Evolutionary conservation across 2,113 vertebrate genomes (phyloP).

Genomic region (Micronycteris hirsuta): DNA sequence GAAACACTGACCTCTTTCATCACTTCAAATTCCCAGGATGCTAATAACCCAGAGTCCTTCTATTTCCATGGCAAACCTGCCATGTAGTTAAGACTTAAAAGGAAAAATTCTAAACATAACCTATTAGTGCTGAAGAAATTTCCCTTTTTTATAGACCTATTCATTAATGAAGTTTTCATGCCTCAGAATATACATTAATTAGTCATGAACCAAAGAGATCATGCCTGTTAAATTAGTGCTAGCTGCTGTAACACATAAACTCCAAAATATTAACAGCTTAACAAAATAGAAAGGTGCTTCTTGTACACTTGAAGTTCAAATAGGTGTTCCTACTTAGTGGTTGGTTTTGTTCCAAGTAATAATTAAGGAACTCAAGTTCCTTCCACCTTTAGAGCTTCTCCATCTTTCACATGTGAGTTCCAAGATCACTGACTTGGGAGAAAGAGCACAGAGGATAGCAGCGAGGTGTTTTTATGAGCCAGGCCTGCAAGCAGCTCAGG

Average conservation of each 20-base stretch:
- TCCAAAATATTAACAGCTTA: conserved; percentile 2
- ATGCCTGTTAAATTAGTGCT: background rate
- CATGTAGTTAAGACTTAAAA: conserved; percentile 27
- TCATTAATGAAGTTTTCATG: background rate
- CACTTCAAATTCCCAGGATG: conserved; percentile 22
- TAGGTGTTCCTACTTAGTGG: background rate
- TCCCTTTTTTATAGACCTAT: background rate
- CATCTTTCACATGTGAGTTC: background rate
- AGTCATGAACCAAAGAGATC: conserved; percentile 4
- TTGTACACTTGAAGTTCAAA: background rate
- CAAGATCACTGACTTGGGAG: background rate
- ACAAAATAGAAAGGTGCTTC: background rate
- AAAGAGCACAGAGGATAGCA: background rate
- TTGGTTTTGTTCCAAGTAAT: background rate
- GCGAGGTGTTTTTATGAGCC: background rate
- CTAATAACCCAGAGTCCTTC: conserved; percentile 18
- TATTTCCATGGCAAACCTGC: conserved; percentile 17
- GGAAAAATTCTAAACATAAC: conserved; percentile 24
- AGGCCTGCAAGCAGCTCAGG: background rate
- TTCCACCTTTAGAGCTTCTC: background rate
- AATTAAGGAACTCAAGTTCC: background rate
- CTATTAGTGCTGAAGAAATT: background rate
- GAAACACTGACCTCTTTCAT: conserved; percentile 61
- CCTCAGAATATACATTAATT: background rate
- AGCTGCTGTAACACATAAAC: background rate